A percentile compares a stretch with the other conserved stretches of the same genome.
These are phyloP conservation scores for Drosophila triauraria DNA, from an alignment of 1,140 invertebrate genomes.

Conservation along the genomic window DNA sequence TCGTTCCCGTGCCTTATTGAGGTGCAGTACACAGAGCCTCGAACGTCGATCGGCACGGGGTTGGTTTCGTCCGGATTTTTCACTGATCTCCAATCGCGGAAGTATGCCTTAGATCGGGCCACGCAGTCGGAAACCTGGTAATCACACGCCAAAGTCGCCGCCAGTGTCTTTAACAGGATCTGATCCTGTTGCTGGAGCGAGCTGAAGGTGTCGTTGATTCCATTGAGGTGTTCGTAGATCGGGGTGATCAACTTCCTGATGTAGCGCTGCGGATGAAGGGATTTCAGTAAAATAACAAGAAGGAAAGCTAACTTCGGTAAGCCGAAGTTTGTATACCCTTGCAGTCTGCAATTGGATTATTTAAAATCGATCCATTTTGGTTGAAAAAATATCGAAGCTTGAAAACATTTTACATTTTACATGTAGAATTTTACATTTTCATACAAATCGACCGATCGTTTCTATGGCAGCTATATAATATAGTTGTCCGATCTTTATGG, in stretches of 20 bases:
- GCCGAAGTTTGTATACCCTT: no score
- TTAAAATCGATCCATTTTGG: no score
- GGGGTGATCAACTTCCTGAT: conserved; percentile 86
- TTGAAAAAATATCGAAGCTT: no score
- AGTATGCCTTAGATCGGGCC: conserved; percentile 86
- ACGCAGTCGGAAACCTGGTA: conserved; percentile 87
- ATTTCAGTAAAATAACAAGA: no score
- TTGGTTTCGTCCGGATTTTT: conserved; percentile 86
- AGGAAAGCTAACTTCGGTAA: no score
- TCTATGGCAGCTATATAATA: no score
- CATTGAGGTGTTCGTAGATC: conserved; percentile 86
- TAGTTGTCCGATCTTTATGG: no score
- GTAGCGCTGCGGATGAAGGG: conserved; percentile 85
- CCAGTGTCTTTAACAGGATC: conserved; percentile 86
- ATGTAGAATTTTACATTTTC: no score
- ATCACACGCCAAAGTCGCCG: conserved; percentile 87
- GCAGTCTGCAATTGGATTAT: no score
- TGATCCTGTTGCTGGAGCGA: conserved; percentile 82
- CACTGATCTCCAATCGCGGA: conserved; percentile 87
- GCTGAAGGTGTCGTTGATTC: conserved; percentile 84
- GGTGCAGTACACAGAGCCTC: conserved; percentile 90
- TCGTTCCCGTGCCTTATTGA: conserved; percentile 89
- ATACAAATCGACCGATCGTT: no score
- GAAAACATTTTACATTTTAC: no score
- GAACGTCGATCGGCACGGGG: conserved; percentile 90